Conservation (phyloP, 2,113 vertebrate species). For the Pygoscelis antarcticus region DNA sequence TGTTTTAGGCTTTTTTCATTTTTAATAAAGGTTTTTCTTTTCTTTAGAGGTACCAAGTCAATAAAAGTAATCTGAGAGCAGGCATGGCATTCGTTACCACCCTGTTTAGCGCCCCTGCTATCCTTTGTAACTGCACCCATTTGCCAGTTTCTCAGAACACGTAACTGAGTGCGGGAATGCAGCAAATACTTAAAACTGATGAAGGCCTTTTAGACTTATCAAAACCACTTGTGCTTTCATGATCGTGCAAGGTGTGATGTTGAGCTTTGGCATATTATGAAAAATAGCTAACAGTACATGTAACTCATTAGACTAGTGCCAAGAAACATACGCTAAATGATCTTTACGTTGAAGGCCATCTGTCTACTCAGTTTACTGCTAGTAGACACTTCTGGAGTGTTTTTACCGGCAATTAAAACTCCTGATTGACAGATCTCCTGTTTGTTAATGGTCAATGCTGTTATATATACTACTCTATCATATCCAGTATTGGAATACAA, state of each 20-base stretch:
- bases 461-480: neutral
- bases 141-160: neutral
- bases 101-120: neutral
- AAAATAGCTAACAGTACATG: neutral
- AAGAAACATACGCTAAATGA: neutral
- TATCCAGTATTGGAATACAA: neutral
- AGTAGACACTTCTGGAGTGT: neutral
- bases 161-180: neutral
- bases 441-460: neutral
- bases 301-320: neutral
- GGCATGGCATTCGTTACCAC: neutral
- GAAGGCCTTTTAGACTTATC: neutral
- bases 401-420: neutral
- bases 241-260: neutral
- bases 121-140: neutral
- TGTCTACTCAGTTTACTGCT: neutral
- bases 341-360: neutral
- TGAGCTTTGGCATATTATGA: neutral
- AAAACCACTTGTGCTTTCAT: conserved; percentile 33
- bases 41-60: neutral
- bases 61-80: neutral
- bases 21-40: neutral
- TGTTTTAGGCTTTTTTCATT: neutral
- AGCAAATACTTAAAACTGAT: neutral
- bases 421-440: neutral